Percentiles rank a stretch among this genome's conserved stretches.
Evolutionary conservation across 2,797 vertebrate genomes (phyloP).

Genomic region (Danio choprae): DNA sequence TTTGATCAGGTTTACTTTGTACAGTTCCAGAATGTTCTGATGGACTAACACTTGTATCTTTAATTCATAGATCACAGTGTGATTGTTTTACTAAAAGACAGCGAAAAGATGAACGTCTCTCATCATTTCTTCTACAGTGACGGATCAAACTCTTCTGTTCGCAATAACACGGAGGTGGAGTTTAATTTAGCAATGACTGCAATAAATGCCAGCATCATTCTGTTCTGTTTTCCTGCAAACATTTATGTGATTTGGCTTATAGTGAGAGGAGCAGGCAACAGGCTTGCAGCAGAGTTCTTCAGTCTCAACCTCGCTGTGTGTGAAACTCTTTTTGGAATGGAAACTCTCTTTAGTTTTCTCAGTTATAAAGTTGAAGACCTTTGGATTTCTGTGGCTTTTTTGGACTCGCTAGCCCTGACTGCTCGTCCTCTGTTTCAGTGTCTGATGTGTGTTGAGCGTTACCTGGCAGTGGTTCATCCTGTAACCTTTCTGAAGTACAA

Average conservation of each 20-base stretch:
- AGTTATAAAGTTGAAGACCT: accelerated
- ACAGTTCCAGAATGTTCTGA: too few relatives aligned
- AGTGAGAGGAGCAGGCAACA: not conserved
- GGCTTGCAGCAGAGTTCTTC: constrained; percentile 1
- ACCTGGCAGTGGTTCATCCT: constrained; percentile 50
- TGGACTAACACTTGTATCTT: too few relatives aligned
- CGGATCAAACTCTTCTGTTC: not conserved
- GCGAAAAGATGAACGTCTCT: not conserved
- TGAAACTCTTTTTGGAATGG: not conserved
- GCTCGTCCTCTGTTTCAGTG: constrained; percentile 36
- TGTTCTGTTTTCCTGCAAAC: not conserved
- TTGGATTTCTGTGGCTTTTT: too few relatives aligned
- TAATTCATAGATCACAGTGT: too few relatives aligned
- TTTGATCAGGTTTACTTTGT: too few relatives aligned
- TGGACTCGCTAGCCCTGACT: not conserved
- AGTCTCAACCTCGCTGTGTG: not conserved
- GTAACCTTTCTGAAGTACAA: constrained; percentile 44
- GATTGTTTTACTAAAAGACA: not conserved
- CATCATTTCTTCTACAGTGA: not conserved
- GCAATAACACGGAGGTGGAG: not conserved
- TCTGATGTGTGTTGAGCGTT: constrained; percentile 43
- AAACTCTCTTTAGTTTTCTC: not conserved
- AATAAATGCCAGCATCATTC: not conserved
- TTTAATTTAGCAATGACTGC: not conserved
- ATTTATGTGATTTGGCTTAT: constrained; percentile 1